Evolutionary conservation across 2,888 invertebrate species (phyloP), one percentile per base, ranked within the genome.

Genomic region (Ophioninae sp.): DNA sequence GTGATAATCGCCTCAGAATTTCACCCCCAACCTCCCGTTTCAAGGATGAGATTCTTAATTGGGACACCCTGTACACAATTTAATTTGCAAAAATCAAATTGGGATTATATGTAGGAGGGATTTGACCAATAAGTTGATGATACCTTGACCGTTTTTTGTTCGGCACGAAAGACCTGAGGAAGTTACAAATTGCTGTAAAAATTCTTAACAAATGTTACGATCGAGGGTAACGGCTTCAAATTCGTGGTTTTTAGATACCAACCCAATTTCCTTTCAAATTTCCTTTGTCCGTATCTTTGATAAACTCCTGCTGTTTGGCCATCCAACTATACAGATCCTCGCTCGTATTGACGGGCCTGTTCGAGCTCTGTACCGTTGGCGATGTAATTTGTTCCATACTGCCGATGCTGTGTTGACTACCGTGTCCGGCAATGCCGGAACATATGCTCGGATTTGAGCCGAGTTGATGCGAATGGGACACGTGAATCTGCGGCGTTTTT

Each of bases 271-370:
- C 92, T 84, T 91, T 93, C 17, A 93, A 87, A 84, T 91, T 91
- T 81, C 88, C 88, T 81, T 91, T 92, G 56, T 93, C 95, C 65
- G 91, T 91, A 74, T 93, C 93, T 17, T 93, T 93, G 79, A 93
- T 93, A 85, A 94, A 94, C 85, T 94, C 94, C 88, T 97, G 97
- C 89, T 98, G 98, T 89, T 97, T 97, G 1, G 97, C 98, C 98
- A 99, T 98, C 98, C 98, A 99, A 88, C 97, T 97, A 92, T 99
- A 98, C 64, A 99, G 94, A 93, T 98, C 98, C 90, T 98, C 98
- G n/a, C 95, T 95, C 22, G 95, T 95, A 88, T 95, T 95, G 63
- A 95, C 93, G 6, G 92, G 89, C 86, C 93, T 94, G 86, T 93
- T 93, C 2, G 94, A 92, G 85, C 94, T 94, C 85, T 94, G 94